Conservation (phyloP, 2,888 invertebrate species). For the Ectemnius cavifrons region DNA sequence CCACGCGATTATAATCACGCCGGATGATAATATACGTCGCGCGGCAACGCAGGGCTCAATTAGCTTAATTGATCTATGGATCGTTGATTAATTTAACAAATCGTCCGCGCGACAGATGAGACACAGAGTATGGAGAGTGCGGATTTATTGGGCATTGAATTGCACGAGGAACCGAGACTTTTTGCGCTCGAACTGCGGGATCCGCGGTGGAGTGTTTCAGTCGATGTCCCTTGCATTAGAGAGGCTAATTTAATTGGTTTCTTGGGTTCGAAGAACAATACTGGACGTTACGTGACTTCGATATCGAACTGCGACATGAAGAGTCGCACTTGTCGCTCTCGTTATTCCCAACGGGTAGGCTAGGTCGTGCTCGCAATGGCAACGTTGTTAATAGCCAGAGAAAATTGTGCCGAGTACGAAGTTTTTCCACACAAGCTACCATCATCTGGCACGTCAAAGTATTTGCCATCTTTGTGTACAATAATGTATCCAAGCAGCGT, state of each 20-base stretch:
- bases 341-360: constrained; percentile 48
- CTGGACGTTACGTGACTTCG: constrained; percentile 43
- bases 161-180: neutral
- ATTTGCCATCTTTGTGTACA: constrained; percentile 33
- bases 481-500: no score
- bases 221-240: constrained; percentile 10
- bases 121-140: neutral
- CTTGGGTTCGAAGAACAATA: constrained; percentile 47
- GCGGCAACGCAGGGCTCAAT: constrained; percentile 12
- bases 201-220: constrained; percentile 6
- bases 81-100: constrained; percentile 24
- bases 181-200: neutral
- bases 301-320: constrained; percentile 35
- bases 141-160: constrained; percentile 1
- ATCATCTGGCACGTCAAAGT: constrained; percentile 53
- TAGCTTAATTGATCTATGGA: constrained; percentile 1
- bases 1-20: neutral
- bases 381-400: constrained; percentile 46
- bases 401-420: no score
- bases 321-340: constrained; percentile 45
- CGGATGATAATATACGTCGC: constrained; percentile 21
- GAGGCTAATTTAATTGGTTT: constrained; percentile 46
- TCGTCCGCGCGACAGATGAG: constrained; percentile 16
- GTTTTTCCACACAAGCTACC: neutral
- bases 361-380: constrained; percentile 52